phyloP scores from a whole-genome alignment of 1,140 invertebrate genomes.

The Mylabris phalerata region DNA sequence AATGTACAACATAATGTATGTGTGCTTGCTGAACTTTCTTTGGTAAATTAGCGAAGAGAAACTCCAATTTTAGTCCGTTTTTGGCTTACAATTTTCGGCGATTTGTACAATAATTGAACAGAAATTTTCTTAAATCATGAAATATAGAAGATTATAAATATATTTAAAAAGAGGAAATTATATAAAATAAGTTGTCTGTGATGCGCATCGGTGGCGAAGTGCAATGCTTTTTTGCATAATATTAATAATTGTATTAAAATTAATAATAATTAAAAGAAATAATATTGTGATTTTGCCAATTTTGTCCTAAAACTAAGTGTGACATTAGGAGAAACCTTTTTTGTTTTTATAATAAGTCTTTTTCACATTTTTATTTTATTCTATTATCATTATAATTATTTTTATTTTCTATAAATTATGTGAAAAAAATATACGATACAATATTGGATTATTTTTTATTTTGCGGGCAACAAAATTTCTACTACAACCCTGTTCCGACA shows the following conservation, averaged over 20 bases:
- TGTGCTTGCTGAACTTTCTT: constrained; percentile 21
- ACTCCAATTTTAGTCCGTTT: neutral
- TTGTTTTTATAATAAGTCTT: constrained; percentile 26
- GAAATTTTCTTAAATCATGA: neutral
- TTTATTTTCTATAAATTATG: constrained; percentile 27
- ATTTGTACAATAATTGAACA: constrained; percentile 14
- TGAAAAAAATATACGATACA: constrained; percentile 19
- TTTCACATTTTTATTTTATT: constrained; percentile 39
- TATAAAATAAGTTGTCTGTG: constrained; percentile 36
- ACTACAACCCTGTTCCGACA: too few relatives aligned
- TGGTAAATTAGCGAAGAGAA: neutral
- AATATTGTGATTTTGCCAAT: constrained; percentile 39
- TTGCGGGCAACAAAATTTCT: too few relatives aligned
- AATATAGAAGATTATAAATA: too few relatives aligned
- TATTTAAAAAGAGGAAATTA: neutral
- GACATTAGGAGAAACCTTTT: constrained; percentile 11
- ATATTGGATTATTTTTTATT: neutral
- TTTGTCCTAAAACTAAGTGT: constrained; percentile 28
- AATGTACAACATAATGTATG: neutral
- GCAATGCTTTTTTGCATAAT: constrained; percentile 37
- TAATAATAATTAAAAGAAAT: constrained; percentile 12
- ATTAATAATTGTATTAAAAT: neutral
- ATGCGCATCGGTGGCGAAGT: constrained; percentile 38
- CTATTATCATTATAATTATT: neutral
- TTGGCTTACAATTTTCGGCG: constrained; percentile 12